phyloP scores from a whole-genome alignment of 2,888 invertebrate genomes.

The Drosophila emarginata region DNA sequence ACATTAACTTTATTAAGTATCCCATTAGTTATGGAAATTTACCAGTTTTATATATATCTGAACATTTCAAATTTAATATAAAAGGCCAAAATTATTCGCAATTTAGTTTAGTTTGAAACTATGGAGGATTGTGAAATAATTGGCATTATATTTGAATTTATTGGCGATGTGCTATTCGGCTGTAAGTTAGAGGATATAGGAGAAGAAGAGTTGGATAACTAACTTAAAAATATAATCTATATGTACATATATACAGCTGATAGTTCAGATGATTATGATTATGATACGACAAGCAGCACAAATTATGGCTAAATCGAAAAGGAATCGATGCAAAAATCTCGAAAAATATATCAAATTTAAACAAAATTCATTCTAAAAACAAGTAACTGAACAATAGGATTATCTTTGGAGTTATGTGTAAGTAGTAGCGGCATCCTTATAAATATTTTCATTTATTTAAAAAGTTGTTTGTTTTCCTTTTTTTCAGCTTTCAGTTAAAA shows the following conservation, averaged over 20 bases:
- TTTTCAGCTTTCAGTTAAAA: slow-evolving; percentile 46
- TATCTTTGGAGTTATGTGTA: not conserved
- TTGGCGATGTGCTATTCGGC: slow-evolving; percentile 56
- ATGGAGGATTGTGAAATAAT: slow-evolving; percentile 70
- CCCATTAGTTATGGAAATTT: slow-evolving; percentile 32
- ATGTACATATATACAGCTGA: slow-evolving; percentile 27
- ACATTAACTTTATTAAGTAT: slow-evolving; percentile 37
- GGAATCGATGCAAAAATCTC: slow-evolving; percentile 17
- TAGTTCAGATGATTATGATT: slow-evolving; percentile 18
- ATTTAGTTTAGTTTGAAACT: slow-evolving; percentile 22
- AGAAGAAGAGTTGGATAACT: slow-evolving; percentile 36
- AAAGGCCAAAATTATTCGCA: not conserved
- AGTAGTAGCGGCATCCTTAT: not conserved
- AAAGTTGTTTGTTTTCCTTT: not conserved
- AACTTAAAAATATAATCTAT: not conserved
- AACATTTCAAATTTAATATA: slow-evolving; percentile 35
- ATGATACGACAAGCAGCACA: slow-evolving; percentile 19
- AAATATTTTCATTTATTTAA: not conserved
- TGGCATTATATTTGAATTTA: slow-evolving; percentile 57
- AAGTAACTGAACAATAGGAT: not conserved
- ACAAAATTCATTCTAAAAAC: not conserved
- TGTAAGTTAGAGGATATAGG: slow-evolving; percentile 50
- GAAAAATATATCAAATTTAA: slow-evolving; percentile 11
- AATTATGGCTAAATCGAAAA: not conserved
- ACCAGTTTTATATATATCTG: slow-evolving; percentile 19